Evolutionary conservation across 2,888 invertebrate species (phyloP), one percentile per base, ranked within the genome.

Genomic region (Conops quadrifasciatus): DNA sequence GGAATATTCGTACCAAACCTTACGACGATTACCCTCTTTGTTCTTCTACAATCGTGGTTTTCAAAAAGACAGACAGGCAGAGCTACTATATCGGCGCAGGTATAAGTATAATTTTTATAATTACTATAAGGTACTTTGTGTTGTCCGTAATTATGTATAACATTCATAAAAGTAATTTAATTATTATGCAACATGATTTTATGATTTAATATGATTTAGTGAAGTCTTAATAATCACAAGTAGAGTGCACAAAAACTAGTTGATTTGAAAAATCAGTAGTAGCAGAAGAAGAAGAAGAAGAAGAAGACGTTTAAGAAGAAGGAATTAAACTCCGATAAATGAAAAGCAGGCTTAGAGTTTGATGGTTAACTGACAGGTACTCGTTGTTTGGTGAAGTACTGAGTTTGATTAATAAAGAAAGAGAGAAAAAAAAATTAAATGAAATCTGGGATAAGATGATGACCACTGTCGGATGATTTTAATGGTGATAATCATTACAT

Each of bases 391-490:
- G 58, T 21, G 45, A 67, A 56, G 15, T 7, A 58, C 13, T 28
- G 36, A 36, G 5, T 1, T 21, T 21, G 21, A n/a, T 19, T 24
- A 4, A 24, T 58, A 21, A 5, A 26, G 51, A 13, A 26, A 24
- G 16, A 67, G 56, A 58, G 58, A 45, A 36, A 58, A 66, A 56
- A 45, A 67, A 67, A 67, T 67, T 67, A 58, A 67, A 45, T 58
- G 45, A 56, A 47, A 67, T 21, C 15, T 19, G 56, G 43, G 58
- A 67, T 58, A 21, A 45, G 24, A 21, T 58, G 53, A 51, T 53
- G 53, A 43, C 43, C 36, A 36, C 9, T 9, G 36, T 36, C 36
- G 4, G 53, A 24, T 53, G 28, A 51, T 51, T n/a, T 4, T 24
- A 19, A 19, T 49, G 28, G n/a, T n/a, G 36, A 4, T 36, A 7